Percentiles rank a stretch among this genome's conserved stretches.
These are phyloP conservation scores for Plagodis dolabraria DNA, from an alignment of 2,888 invertebrate genomes.

Conservation along the genomic window DNA sequence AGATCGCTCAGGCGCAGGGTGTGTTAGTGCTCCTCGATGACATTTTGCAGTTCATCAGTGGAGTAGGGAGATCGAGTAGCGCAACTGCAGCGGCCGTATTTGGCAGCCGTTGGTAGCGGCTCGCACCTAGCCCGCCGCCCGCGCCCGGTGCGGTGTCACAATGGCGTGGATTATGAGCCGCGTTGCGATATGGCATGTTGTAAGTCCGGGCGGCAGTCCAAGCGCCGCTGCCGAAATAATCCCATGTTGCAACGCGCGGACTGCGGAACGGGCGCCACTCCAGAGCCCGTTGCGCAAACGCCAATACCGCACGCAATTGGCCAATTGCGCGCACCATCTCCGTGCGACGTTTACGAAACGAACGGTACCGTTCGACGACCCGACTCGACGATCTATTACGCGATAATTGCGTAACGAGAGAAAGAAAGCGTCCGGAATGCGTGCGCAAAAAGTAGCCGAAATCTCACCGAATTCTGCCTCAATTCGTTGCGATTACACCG, in stretches of 20 bases:
- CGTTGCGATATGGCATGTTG: constrained; percentile 84
- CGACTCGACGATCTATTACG: constrained; percentile 63
- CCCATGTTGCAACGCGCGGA: constrained; percentile 82
- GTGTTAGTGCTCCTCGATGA: constrained; percentile 40
- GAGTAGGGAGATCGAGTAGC: constrained; percentile 72
- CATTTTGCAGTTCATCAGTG: constrained; percentile 52
- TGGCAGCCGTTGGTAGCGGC: constrained; percentile 73
- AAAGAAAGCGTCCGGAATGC: constrained; percentile 82
- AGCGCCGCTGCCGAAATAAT: constrained; percentile 81
- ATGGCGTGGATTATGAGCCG: constrained; percentile 79
- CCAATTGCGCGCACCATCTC: constrained; percentile 68
- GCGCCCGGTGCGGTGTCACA: constrained; percentile 62
- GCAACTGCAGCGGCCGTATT: constrained; percentile 69
- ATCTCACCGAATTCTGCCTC: constrained; percentile 74
- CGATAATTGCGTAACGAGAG: constrained; percentile 79
- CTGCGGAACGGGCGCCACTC: constrained; percentile 80
- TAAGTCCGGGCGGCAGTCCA: constrained; percentile 82
- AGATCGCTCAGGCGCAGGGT: constrained; percentile 27
- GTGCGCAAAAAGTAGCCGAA: constrained; percentile 79
- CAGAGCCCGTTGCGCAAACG: constrained; percentile 77
- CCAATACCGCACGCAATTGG: constrained; percentile 65
- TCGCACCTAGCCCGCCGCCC: constrained; percentile 54
- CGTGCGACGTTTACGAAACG: constrained; percentile 61
- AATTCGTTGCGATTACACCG: constrained; percentile 81
- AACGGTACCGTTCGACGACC: constrained; percentile 74